Evolutionary conservation across 2,113 vertebrate species (phyloP), one percentile per base, ranked within the genome.

Genomic region (Notarius quadriscutis): DNA sequence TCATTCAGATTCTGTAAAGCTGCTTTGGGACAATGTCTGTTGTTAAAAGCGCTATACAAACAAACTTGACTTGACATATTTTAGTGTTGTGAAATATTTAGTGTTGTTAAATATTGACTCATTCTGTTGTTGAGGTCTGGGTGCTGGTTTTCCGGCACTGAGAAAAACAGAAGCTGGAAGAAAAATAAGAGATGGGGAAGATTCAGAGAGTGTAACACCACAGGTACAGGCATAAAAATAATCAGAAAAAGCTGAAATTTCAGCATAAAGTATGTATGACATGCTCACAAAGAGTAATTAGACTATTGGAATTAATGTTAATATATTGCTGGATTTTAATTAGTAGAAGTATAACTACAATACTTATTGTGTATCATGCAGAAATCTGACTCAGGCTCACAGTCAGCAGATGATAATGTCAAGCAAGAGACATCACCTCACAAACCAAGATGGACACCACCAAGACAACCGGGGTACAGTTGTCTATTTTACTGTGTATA

Each of bases 401-500:
- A 91, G 15, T 88, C 88, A 81, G 84, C 85, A 72, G 89, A 82
- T 4, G 89, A 92, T 0, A 2, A 63, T 55, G 9, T 81, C 8
- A 91, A 90, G 89, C 81, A 87, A 81, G 91, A 91, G 4, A 92
- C 91, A 22, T 22, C 18, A 2, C 87, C 80, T 41, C 85, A 22
- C 10, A 94, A 88, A 87, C 92, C 94, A 15, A 95, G 93, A 90
- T 94, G 94, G 94, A 94, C 91, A 84, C 93, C 94, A 25, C 94
- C 93, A 75, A 90, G 57, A 90, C 93, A 94, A 15, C 86, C 93
- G 53, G 95, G 94, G 95, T 96, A 94, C 86, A 57, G 27, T 30
- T 34, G 79, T 20, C 10, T 81, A 12, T 79, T 79, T 80, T 58
- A 80, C 5, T 34, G 12, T 41, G 27, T 60, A 60, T 58, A 81